Percentiles rank a stretch among this genome's conserved stretches.
Evolutionary conservation across 2,888 invertebrate species (phyloP).

Genomic region (Machimus rusticus): DNA sequence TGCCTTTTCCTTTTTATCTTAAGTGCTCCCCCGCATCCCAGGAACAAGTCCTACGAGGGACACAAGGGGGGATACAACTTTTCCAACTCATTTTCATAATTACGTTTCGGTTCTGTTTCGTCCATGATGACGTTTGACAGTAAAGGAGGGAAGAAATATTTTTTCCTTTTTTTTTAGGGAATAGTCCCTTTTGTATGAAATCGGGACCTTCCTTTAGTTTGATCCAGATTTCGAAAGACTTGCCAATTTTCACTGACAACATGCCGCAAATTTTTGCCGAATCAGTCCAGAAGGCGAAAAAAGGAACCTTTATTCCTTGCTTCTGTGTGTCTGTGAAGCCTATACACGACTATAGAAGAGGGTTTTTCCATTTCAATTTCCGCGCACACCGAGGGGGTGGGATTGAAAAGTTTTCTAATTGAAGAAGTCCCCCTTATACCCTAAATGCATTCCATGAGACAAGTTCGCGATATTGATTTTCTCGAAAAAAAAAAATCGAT

Average conservation of each 20-base stretch:
- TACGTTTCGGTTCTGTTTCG: constrained; percentile 26
- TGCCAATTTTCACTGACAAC: constrained; percentile 6
- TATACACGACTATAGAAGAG: not conserved
- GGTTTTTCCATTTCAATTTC: not conserved
- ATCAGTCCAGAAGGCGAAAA: not conserved
- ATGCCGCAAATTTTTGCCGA: not conserved
- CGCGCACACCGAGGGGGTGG: not conserved
- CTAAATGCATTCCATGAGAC: not conserved
- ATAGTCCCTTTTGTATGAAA: not conserved
- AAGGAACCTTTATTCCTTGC: not conserved
- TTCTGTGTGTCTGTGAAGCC: not conserved
- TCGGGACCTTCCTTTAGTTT: not conserved
- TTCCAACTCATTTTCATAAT: constrained; percentile 34
- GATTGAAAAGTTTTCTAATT: not conserved
- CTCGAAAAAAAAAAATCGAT: not conserved
- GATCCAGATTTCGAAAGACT: constrained; percentile 15
- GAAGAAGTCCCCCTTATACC: not conserved
- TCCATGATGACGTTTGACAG: not conserved
- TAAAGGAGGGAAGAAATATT: not conserved
- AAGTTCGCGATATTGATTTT: not conserved
- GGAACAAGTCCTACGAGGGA: not conserved
- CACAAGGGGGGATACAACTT: not conserved
- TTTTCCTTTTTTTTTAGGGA: not conserved
- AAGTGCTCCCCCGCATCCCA: not conserved
- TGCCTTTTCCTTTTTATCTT: constrained; percentile 1